phyloP scores from a whole-genome alignment of 2,888 invertebrate genomes.

The Eilema griseolum region DNA sequence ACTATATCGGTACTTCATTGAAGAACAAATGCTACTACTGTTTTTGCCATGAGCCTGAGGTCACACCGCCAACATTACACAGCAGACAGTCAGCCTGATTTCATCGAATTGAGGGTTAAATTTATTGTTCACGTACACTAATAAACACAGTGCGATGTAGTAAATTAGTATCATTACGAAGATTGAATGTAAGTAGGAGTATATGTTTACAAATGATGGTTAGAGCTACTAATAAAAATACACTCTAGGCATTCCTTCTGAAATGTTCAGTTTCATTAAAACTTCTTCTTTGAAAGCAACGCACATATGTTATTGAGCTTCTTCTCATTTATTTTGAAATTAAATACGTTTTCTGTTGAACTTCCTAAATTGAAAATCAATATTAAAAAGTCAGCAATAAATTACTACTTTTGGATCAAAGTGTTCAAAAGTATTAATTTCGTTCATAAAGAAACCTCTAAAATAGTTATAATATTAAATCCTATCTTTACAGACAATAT shows the following conservation, averaged over 20 bases:
- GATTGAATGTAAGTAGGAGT: neutral
- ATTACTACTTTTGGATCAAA: too few relatives aligned
- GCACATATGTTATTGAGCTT: too few relatives aligned
- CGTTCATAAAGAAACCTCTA: too few relatives aligned
- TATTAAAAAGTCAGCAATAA: too few relatives aligned
- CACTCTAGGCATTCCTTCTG: too few relatives aligned
- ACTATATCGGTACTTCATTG: conserved; percentile 21
- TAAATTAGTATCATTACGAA: neutral
- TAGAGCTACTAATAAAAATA: too few relatives aligned
- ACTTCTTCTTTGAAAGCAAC: too few relatives aligned
- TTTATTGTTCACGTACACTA: conserved; percentile 3
- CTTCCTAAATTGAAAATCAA: too few relatives aligned
- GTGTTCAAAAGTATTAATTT: too few relatives aligned
- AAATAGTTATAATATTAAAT: neutral
- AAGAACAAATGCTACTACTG: conserved; percentile 21
- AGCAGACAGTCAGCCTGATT: conserved; percentile 3
- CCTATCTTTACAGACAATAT: neutral
- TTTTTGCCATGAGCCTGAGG: conserved; percentile 13
- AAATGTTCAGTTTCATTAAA: too few relatives aligned
- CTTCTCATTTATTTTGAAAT: too few relatives aligned
- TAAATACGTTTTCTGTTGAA: too few relatives aligned
- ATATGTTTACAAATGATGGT: neutral
- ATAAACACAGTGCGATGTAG: neutral
- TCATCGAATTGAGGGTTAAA: neutral
- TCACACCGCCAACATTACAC: conserved; percentile 1